phyloP scores from a whole-genome alignment of 2,797 vertebrate genomes.

The Eurystomus glaucurus region DNA sequence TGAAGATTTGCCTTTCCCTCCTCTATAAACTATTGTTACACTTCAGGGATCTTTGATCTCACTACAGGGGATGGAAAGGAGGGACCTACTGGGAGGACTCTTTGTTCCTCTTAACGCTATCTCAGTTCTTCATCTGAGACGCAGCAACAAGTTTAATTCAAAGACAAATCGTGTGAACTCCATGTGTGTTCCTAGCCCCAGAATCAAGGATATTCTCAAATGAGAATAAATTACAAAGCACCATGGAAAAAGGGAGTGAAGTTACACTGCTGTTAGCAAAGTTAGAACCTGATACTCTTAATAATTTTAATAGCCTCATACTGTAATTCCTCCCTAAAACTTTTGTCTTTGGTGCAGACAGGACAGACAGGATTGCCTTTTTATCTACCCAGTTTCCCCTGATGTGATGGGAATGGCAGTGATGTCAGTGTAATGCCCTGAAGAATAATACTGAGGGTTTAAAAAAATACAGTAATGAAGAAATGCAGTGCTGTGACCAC shows the following conservation, averaged over 20 bases:
- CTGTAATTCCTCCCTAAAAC: background rate
- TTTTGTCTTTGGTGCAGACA: background rate
- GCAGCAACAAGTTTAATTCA: slow-evolving; percentile 31
- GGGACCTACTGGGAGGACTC: background rate
- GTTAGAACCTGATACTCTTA: slow-evolving; percentile 30
- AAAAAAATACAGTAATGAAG: background rate
- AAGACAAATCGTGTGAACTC: slow-evolving; percentile 22
- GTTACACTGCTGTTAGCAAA: slow-evolving; percentile 7
- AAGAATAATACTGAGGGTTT: background rate
- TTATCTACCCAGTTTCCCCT: background rate
- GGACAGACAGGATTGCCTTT: background rate
- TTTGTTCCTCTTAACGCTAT: background rate
- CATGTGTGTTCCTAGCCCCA: background rate
- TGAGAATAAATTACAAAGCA: slow-evolving; percentile 21
- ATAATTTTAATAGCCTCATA: slow-evolving; percentile 7
- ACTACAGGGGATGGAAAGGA: background rate
- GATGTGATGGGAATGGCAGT: background rate
- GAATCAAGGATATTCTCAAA: slow-evolving; percentile 17
- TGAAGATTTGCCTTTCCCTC: background rate
- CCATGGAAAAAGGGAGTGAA: slow-evolving; percentile 20
- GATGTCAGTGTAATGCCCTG: background rate
- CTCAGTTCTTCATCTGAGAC: slow-evolving; percentile 42
- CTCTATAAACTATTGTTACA: background rate
- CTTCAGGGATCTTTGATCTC: slow-evolving; percentile 24
- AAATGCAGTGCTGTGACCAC: background rate